Evolutionary conservation across 2,113 vertebrate species (phyloP), one percentile per base, ranked within the genome.

Genomic region (Uria lomvia): DNA sequence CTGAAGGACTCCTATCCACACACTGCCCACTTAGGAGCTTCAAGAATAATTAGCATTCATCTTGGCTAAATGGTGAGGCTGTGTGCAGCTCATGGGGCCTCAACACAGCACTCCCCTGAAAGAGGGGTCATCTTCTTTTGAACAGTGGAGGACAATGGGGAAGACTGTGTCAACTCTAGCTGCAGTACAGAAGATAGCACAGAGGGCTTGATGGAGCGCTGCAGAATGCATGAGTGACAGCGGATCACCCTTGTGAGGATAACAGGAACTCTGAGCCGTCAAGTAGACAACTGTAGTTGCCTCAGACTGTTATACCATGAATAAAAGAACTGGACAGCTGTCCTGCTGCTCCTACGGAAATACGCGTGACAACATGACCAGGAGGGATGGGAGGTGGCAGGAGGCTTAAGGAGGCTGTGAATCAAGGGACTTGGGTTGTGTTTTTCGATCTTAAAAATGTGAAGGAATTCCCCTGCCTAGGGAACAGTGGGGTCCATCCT

Each of bases 241-340:
- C 43, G 65, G 36, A 32, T 80, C 72, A 74, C 42, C 50, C 68
- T 53, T 42, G 38, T 62, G 65, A 87, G 22, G n/a, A 32, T 66
- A 89, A 45, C 29, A 63, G 42, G 42, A 84, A 30, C 58, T 55
- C 90, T 29, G 34, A 89, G 45, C n/a, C 2, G 1, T 45, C 2
- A 6, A 74, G 63, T 34, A 89, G 76, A 86, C 42, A 89, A 30
- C 42, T 49, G 65, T 3, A 73, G 34, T 36, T 70, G 15, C 47
- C 40, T 91, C 80, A 91, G 65, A 62, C 63, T 76, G 14, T 53
- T 66, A n/a, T 9, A 47, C 45, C 60, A 66, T 63, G 60, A 95
- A 50, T 91, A 81, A 94, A 95, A 77, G 55, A 74, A 84, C n/a
- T 55, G 22, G 90, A 96, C 68, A 94, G 65, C 55, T 93, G 63